phyloP scores from a whole-genome alignment of 2,888 invertebrate genomes.

The Lasioglossum figueresi region DNA sequence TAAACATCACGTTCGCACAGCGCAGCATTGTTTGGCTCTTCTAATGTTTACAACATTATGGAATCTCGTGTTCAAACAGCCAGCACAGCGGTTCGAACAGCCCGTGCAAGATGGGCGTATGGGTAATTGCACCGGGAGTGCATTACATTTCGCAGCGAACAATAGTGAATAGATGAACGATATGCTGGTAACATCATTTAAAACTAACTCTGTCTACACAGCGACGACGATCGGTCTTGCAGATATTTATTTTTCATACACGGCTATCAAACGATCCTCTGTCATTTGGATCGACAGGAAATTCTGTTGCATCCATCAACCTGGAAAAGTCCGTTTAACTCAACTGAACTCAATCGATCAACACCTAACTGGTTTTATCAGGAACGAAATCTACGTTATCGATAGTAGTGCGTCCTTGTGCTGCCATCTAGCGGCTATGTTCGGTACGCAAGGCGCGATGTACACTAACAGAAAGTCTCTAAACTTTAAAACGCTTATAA shows the following conservation, averaged over 20 bases:
- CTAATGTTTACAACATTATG: slow-evolving; percentile 17
- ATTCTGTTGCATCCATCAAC: slow-evolving; percentile 70
- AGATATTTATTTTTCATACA: slow-evolving; percentile 72
- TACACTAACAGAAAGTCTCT: too few species aligned
- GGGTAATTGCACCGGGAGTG: slow-evolving; percentile 15
- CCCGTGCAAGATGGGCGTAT: not conserved
- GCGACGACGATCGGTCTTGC: slow-evolving; percentile 41
- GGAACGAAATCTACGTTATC: not conserved
- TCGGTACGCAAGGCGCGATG: too few species aligned
- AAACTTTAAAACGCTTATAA: too few species aligned
- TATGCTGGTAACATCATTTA: not conserved
- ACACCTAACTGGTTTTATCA: not conserved
- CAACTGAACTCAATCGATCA: not conserved
- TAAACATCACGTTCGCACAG: not conserved
- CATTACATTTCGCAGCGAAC: not conserved
- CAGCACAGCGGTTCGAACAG: not conserved
- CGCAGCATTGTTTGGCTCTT: not conserved
- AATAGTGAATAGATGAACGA: not conserved
- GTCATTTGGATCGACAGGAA: slow-evolving; percentile 7
- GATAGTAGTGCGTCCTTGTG: too few species aligned
- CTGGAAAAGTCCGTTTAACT: slow-evolving; percentile 20
- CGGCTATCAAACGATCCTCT: slow-evolving; percentile 48
- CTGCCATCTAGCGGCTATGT: too few species aligned
- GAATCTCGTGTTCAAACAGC: slow-evolving; percentile 1
- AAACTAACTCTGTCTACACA: not conserved